Percentiles rank a stretch among this genome's conserved stretches.
phyloP scores from a whole-genome alignment of 2,888 invertebrate genomes.

The Digitonthophagus gazella region DNA sequence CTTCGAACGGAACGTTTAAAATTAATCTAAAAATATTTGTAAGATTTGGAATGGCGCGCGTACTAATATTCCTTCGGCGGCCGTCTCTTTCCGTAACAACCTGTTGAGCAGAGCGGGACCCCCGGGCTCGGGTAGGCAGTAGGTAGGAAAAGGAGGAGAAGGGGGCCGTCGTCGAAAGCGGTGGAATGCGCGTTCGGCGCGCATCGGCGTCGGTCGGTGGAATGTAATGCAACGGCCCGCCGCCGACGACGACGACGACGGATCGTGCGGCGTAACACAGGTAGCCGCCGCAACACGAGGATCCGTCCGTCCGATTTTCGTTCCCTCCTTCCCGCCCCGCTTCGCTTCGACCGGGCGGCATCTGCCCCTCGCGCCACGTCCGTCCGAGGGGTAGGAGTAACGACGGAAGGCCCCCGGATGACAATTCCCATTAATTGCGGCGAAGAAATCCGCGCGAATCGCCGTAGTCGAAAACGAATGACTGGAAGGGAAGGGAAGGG shows the following conservation, averaged over 20 bases:
- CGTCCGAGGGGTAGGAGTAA: background rate
- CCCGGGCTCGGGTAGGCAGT: slow-evolving; percentile 11
- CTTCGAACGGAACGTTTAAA: too few species aligned
- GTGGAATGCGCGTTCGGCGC: slow-evolving; percentile 55
- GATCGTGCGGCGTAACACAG: slow-evolving; percentile 51
- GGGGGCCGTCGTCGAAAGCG: slow-evolving; percentile 33
- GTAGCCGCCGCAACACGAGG: slow-evolving; percentile 39
- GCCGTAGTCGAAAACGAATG: background rate
- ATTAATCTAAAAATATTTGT: too few species aligned
- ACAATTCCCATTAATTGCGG: slow-evolving; percentile 12
- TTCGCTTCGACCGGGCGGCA: background rate
- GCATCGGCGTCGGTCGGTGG: slow-evolving; percentile 55
- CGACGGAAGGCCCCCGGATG: background rate
- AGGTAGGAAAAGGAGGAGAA: slow-evolving; percentile 1
- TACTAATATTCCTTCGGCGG: slow-evolving; percentile 14
- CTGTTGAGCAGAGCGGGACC: slow-evolving; percentile 17
- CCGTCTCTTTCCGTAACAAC: slow-evolving; percentile 17
- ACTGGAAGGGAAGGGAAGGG: background rate
- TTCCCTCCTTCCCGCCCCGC: background rate
- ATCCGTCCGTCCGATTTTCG: slow-evolving; percentile 21
- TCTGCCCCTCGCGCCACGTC: background rate
- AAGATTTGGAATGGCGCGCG: too few species aligned
- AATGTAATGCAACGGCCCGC: slow-evolving; percentile 56
- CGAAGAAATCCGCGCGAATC: background rate
- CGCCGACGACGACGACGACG: slow-evolving; percentile 53